A percentile compares a stretch with the other conserved stretches of the same genome.
Conservation (phyloP, 2,113 vertebrate species). For the Pleuronectes platessa region DNA sequence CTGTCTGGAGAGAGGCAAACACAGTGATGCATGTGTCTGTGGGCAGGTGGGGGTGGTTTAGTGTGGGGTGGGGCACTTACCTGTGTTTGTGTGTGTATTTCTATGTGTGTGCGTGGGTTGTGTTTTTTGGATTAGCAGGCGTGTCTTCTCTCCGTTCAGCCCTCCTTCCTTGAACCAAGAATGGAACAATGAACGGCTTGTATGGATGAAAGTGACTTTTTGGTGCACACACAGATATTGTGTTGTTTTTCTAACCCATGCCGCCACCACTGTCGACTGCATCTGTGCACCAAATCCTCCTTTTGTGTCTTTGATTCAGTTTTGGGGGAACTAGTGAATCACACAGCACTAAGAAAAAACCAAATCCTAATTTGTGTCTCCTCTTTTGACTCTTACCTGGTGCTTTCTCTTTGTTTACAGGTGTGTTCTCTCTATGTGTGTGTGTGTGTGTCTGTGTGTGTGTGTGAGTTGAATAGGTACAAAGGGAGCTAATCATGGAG, state of each 20-base stretch:
- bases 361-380: constrained; percentile 19
- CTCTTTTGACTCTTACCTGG: constrained; percentile 46
- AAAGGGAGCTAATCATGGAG: constrained; percentile 6
- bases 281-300: constrained; percentile 45
- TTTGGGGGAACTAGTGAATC: constrained; percentile 20
- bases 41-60: constrained; percentile 52
- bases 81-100: constrained; percentile 14
- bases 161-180: constrained; percentile 41
- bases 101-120: constrained; percentile 8
- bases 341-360: constrained; percentile 32
- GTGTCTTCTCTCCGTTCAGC: constrained; percentile 61
- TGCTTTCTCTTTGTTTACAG: constrained; percentile 54
- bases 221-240: constrained; percentile 6
- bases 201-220: constrained; percentile 49
- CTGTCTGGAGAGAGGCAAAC: constrained; percentile 26
- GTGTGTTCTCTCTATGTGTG: constrained; percentile 9
- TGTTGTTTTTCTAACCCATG: constrained; percentile 47
- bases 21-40: constrained; percentile 65
- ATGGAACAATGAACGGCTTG: constrained; percentile 50
- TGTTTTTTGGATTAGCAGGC: constrained; percentile 53
- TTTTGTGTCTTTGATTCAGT: constrained; percentile 29
- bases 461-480: constrained; percentile 24
- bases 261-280: constrained; percentile 45
- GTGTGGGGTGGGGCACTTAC: constrained; percentile 49
- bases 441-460: background rate